phyloP scores from a whole-genome alignment of 2,888 invertebrate species.

The Scaptomyza reducta region DNA sequence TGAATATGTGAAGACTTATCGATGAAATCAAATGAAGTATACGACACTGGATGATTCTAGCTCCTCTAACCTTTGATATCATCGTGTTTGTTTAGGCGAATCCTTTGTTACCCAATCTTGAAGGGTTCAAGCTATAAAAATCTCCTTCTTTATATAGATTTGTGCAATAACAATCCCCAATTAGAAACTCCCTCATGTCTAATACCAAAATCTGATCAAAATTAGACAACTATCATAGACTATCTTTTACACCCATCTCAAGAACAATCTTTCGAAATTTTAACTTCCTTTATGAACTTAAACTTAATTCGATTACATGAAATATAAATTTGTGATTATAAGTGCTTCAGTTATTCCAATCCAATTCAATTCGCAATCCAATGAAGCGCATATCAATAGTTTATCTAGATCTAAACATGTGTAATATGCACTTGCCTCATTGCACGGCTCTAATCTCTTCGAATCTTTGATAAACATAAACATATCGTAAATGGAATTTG shows the following conservation, averaged over 20 bases:
- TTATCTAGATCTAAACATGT: constrained; percentile 17
- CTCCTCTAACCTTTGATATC: too few species aligned
- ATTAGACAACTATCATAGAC: neutral
- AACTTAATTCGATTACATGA: neutral
- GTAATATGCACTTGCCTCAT: constrained; percentile 32
- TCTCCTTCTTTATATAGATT: neutral
- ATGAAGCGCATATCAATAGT: constrained; percentile 31
- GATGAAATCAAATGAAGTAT: too few species aligned
- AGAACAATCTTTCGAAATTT: neutral
- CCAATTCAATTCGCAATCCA: constrained; percentile 23
- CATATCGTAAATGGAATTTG: constrained; percentile 45
- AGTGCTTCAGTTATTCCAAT: neutral
- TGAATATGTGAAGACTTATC: neutral
- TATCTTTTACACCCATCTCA: neutral
- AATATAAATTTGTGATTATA: neutral
- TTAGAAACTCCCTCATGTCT: too few species aligned
- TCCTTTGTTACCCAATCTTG: neutral
- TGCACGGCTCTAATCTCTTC: constrained; percentile 31
- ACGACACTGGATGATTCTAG: too few species aligned
- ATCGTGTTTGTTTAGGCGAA: neutral
- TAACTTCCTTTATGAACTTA: neutral
- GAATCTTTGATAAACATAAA: constrained; percentile 23
- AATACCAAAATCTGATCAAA: neutral
- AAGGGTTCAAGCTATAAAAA: neutral
- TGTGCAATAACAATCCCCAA: too few species aligned